A percentile compares a stretch with the other conserved stretches of the same genome.
Evolutionary conservation across 1,140 invertebrate genomes (phyloP).

Genomic region (Drosophila kepulauana): DNA sequence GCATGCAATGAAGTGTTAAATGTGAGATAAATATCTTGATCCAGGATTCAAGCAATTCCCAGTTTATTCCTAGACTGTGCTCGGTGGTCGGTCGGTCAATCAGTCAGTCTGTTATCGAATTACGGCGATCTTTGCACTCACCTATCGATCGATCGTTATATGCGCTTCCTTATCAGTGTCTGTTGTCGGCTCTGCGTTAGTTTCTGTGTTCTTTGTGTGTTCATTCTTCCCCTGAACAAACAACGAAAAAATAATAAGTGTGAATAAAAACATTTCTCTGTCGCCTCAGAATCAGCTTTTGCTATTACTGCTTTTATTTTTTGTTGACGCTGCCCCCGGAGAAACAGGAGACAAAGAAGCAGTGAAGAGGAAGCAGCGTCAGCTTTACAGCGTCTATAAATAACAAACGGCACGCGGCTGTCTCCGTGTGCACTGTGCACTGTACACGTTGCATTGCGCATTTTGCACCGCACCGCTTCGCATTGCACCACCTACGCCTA

Average conservation of each 20-base stretch:
- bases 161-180: conserved; percentile 63
- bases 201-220: conserved; percentile 37
- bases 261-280: conserved; percentile 39
- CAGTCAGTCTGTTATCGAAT: conserved; percentile 10
- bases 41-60: neutral
- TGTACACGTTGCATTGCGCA: conserved; percentile 13
- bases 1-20: neutral
- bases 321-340: conserved; percentile 13
- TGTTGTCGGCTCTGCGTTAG: conserved; percentile 8
- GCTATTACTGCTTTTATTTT: conserved; percentile 15
- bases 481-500: conserved; percentile 9
- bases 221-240: conserved; percentile 33
- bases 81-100: conserved; percentile 22
- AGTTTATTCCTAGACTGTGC: conserved; percentile 1
- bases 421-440: conserved; percentile 52
- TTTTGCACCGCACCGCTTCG: conserved; percentile 7
- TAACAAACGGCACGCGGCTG: conserved; percentile 76
- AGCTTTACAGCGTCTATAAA: conserved; percentile 54
- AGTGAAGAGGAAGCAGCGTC: conserved; percentile 1
- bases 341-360: neutral
- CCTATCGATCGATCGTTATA: conserved; percentile 39
- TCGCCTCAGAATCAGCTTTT: conserved; percentile 7
- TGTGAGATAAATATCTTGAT: neutral
- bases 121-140: conserved; percentile 52
- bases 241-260: conserved; percentile 42